Conservation (phyloP, 2,888 invertebrate genomes). For the Parasteatoda lunata region DNA sequence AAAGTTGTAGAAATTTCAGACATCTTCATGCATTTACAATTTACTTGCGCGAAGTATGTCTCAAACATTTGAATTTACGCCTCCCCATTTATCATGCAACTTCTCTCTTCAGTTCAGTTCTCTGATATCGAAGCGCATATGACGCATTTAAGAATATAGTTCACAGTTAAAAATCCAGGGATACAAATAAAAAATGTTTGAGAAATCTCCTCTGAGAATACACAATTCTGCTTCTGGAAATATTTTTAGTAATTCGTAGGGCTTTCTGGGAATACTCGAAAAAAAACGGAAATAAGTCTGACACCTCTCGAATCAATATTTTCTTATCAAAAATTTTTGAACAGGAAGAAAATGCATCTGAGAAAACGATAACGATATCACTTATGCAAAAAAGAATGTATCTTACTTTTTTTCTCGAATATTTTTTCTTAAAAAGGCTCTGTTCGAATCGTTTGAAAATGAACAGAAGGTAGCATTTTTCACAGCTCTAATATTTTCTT, state of each 20-base stretch:
- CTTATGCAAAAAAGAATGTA: background rate
- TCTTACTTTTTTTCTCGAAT: background rate
- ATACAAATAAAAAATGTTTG: background rate
- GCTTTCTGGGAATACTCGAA: background rate
- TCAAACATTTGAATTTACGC: too few relatives aligned
- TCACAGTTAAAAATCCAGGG: too few relatives aligned
- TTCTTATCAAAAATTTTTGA: background rate
- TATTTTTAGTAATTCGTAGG: background rate
- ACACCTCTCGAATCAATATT: background rate
- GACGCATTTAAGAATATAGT: too few relatives aligned
- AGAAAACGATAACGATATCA: background rate
- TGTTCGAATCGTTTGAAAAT: background rate
- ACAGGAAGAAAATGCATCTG: background rate
- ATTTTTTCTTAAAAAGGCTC: background rate
- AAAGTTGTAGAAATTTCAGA: too few relatives aligned
- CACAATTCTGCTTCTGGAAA: background rate
- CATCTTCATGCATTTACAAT: too few relatives aligned
- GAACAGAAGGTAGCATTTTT: background rate
- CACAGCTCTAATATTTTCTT: background rate
- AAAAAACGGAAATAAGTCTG: too few relatives aligned
- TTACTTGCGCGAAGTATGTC: too few relatives aligned
- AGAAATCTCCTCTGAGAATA: background rate
- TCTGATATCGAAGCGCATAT: too few relatives aligned
- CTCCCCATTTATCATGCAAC: too few relatives aligned
- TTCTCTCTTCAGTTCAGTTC: too few relatives aligned